A percentile compares a stretch with the other conserved stretches of the same genome.
Conservation (phyloP, 2,113 vertebrate species). For the Pardalotus punctatus region DNA sequence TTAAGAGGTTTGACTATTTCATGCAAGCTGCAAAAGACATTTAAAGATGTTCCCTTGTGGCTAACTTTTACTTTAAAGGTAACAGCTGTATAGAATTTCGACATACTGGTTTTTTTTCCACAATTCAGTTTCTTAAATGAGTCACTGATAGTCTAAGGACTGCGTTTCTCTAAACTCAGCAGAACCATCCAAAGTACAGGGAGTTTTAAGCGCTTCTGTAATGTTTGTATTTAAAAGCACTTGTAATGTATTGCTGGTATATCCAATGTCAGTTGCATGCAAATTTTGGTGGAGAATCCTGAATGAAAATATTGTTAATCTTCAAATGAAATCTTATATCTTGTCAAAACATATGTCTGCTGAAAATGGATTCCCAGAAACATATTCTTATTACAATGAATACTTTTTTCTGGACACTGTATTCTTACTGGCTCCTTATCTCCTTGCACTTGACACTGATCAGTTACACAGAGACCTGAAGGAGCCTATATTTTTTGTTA, state of each 20-base stretch:
- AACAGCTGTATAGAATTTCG: constrained; percentile 34
- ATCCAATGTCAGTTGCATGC: not conserved
- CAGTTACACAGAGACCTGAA: not conserved
- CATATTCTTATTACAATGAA: not conserved
- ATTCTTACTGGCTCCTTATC: not conserved
- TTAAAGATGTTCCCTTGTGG: constrained; percentile 36
- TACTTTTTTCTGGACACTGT: not conserved
- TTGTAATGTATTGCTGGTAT: constrained; percentile 37
- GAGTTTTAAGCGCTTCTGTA: not conserved
- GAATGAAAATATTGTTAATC: not conserved
- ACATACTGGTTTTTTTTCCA: not conserved
- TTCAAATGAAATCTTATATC: not conserved
- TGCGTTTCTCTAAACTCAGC: not conserved
- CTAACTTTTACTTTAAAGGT: constrained; percentile 13
- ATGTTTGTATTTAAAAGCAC: not conserved
- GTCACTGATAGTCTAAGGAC: not conserved
- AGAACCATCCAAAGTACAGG: not conserved
- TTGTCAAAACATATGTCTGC: not conserved
- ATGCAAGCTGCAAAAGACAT: constrained; percentile 15
- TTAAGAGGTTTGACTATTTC: constrained; percentile 36
- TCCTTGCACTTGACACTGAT: not conserved
- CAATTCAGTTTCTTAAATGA: constrained; percentile 28
- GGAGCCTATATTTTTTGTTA: not conserved
- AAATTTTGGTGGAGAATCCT: not conserved
- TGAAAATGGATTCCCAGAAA: not conserved